Evolutionary conservation across 2,797 vertebrate genomes (phyloP).

Genomic region (Coccyzus lansbergi): DNA sequence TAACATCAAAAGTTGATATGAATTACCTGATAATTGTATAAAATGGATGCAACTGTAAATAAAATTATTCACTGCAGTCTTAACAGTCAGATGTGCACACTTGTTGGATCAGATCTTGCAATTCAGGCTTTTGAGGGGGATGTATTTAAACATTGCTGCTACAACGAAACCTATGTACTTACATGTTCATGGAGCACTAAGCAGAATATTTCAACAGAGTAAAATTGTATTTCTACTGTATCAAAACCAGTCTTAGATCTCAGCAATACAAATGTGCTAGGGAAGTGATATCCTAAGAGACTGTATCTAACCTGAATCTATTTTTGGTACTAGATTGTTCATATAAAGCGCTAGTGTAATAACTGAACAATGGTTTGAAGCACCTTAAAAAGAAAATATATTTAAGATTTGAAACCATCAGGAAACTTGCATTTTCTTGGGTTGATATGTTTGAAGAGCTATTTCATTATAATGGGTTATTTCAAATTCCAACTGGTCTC

Average conservation of each 20-base stretch:
- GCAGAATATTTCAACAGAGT: not conserved
- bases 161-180: not conserved
- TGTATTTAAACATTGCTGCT: not conserved
- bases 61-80: not conserved
- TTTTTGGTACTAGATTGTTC: conserved; percentile 22
- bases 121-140: not conserved
- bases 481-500: not conserved
- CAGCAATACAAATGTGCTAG: not conserved
- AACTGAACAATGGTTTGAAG: conserved; percentile 41
- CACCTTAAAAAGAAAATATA: conserved; percentile 5
- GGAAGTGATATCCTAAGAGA: not conserved
- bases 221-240: not conserved
- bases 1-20: not conserved
- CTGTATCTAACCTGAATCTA: not conserved
- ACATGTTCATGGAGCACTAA: not conserved
- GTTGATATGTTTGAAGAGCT: not conserved
- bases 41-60: not conserved
- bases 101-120: not conserved
- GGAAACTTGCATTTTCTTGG: conserved; percentile 14
- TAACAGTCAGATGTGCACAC: not conserved
- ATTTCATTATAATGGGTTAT: not conserved
- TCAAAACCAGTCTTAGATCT: not conserved
- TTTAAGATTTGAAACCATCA: not conserved
- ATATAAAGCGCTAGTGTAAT: not conserved
- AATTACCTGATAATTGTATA: not conserved